A percentile compares a stretch with the other conserved stretches of the same genome.
phyloP scores from a whole-genome alignment of 1,140 invertebrate genomes.

The Cydia pomonella region DNA sequence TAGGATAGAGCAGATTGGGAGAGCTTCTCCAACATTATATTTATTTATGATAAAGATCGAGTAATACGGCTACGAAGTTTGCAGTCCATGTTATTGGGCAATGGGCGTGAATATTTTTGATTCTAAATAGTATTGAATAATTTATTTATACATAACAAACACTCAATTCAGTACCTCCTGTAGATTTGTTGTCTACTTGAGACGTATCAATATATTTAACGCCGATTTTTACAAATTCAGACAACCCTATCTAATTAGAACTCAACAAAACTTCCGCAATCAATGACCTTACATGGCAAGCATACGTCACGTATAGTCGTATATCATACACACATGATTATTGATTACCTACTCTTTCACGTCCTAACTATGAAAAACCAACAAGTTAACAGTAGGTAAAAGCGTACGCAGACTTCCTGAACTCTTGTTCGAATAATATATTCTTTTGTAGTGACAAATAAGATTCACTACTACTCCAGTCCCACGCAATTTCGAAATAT shows the following conservation, averaged over 20 bases:
- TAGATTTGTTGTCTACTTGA: not conserved
- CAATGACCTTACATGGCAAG: too few species aligned
- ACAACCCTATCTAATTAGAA: too few species aligned
- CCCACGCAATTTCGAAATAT: constrained; percentile 8
- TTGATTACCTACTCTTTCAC: too few species aligned
- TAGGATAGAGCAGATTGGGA: not conserved
- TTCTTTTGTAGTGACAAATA: constrained; percentile 21
- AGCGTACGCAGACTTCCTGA: not conserved
- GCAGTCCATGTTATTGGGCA: not conserved
- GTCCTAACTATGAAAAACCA: constrained; percentile 57
- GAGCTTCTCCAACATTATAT: too few species aligned
- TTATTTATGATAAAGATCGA: not conserved
- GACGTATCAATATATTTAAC: not conserved
- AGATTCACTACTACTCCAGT: constrained; percentile 26
- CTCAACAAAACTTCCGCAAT: too few species aligned
- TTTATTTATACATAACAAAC: too few species aligned
- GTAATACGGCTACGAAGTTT: not conserved
- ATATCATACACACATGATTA: too few species aligned
- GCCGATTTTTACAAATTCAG: too few species aligned
- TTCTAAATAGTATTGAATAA: too few species aligned
- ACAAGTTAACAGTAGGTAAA: not conserved
- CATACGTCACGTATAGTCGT: too few species aligned
- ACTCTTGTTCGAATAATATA: not conserved
- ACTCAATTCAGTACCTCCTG: too few species aligned
- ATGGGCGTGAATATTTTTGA: too few species aligned